These are phyloP conservation scores for Chanos chanos DNA, from an alignment of 2,797 vertebrate species.

Conservation along the genomic window DNA sequence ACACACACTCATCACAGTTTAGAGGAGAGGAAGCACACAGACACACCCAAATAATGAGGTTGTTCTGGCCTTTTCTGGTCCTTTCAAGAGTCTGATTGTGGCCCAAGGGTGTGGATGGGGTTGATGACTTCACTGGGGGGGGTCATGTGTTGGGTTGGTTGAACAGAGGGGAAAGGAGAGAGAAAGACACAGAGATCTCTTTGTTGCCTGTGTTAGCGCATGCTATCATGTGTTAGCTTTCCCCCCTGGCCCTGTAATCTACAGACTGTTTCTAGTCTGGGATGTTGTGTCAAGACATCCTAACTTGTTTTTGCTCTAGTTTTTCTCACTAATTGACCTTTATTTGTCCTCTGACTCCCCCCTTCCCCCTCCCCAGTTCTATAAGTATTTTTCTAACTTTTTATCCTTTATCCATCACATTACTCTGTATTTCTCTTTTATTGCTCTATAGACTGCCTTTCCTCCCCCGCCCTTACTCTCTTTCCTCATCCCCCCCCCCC, in stretches of 20 bases:
- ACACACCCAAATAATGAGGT: slow-evolving; percentile 5
- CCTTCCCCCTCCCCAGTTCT: neutral
- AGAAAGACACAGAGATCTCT: slow-evolving; percentile 31
- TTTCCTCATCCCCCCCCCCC: neutral
- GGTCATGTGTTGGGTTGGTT: slow-evolving; percentile 36
- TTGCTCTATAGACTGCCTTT: neutral
- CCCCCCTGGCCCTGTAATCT: slow-evolving; percentile 1
- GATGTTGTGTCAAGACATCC: neutral
- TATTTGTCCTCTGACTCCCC: neutral
- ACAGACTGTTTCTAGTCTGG: neutral
- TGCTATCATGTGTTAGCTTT: slow-evolving; percentile 38
- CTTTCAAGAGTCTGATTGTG: slow-evolving; percentile 5
- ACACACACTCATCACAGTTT: slow-evolving; percentile 4
- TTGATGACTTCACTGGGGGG: slow-evolving; percentile 22
- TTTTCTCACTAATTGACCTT: neutral
- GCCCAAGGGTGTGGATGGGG: slow-evolving; percentile 22
- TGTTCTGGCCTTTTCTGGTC: slow-evolving; percentile 3
- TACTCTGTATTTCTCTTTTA: neutral
- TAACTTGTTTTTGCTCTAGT: neutral
- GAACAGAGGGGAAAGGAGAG: slow-evolving; percentile 17
- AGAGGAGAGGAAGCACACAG: neutral
- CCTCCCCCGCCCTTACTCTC: neutral
- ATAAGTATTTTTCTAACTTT: neutral
- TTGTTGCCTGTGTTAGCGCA: slow-evolving; percentile 35
- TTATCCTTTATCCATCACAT: neutral